Percentiles rank a stretch among this genome's conserved stretches.
phyloP scores from a whole-genome alignment of 2,113 vertebrate genomes.

The Myotis yumanensis region DNA sequence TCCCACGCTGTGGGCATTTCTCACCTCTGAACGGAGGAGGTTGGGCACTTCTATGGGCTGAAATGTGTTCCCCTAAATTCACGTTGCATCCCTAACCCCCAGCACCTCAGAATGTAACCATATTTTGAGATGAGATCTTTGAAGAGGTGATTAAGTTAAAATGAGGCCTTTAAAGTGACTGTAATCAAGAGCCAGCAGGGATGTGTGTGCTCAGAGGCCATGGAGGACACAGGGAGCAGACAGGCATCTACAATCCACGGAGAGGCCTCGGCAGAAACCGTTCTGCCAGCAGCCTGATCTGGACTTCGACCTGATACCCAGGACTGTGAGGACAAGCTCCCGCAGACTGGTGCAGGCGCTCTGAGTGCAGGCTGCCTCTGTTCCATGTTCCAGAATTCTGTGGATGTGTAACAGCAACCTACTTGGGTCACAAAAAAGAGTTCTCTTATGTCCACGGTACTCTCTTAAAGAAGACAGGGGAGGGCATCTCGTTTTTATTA shows the following conservation, averaged over 20 bases:
- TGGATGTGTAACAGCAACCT: not conserved
- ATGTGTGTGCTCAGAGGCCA: not conserved
- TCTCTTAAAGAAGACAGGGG: not conserved
- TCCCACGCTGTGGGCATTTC: accelerated
- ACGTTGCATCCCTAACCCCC: not conserved
- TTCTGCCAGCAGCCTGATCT: not conserved
- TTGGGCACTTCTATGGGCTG: not conserved
- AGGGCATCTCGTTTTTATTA: not conserved
- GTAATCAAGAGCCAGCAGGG: not conserved
- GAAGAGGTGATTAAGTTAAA: not conserved
- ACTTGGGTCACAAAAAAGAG: not conserved
- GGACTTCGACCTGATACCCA: not conserved
- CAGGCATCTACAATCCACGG: not conserved
- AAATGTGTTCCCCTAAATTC: not conserved
- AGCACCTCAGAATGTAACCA: not conserved
- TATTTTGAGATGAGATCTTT: not conserved
- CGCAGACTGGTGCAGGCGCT: not conserved
- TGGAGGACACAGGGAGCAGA: not conserved
- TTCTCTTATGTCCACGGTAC: not conserved
- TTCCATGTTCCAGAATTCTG: not conserved
- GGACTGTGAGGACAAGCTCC: not conserved
- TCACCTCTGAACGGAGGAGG: not conserved
- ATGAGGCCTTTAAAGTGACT: not conserved
- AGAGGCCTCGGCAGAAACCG: not conserved
- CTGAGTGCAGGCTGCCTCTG: not conserved